Evolutionary conservation across 2,888 invertebrate species (phyloP).

Genomic region (Machimus atricapillus): DNA sequence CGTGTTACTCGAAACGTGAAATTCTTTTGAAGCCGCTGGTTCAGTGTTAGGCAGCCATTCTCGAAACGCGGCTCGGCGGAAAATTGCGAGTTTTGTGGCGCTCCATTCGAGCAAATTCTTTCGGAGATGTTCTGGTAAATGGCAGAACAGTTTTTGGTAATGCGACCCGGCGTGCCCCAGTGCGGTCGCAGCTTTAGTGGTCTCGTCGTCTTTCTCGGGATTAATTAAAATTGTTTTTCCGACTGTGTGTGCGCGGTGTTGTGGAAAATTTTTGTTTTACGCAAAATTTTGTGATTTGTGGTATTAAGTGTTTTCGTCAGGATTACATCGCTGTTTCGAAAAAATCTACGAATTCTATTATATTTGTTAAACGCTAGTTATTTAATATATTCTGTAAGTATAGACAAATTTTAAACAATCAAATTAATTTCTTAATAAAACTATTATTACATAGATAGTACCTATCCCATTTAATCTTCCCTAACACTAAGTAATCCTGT

Average conservation of each 20-base stretch:
- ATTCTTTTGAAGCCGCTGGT: constrained; percentile 17
- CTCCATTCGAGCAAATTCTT: not conserved
- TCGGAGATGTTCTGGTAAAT: not conserved
- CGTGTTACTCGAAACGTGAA: constrained; percentile 27
- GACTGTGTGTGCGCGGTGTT: not conserved
- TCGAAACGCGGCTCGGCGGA: not conserved
- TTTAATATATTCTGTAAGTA: not conserved
- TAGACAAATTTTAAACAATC: not conserved
- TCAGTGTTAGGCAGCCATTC: constrained; percentile 33
- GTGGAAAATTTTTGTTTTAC: not conserved
- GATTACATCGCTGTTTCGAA: not conserved
- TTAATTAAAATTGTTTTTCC: not conserved
- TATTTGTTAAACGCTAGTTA: not conserved
- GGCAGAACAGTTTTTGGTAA: not conserved
- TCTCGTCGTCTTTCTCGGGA: not conserved
- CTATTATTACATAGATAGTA: too few species aligned
- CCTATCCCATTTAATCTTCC: not conserved
- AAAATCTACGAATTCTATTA: not conserved
- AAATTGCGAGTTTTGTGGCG: not conserved
- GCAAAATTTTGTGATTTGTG: not conserved
- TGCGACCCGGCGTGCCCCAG: not conserved
- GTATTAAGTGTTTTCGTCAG: not conserved
- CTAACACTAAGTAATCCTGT: not conserved
- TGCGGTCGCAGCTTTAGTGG: not conserved
- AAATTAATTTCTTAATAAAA: not conserved